Conservation (phyloP, 2,797 vertebrate genomes). For the Sebastes umbrosus region DNA sequence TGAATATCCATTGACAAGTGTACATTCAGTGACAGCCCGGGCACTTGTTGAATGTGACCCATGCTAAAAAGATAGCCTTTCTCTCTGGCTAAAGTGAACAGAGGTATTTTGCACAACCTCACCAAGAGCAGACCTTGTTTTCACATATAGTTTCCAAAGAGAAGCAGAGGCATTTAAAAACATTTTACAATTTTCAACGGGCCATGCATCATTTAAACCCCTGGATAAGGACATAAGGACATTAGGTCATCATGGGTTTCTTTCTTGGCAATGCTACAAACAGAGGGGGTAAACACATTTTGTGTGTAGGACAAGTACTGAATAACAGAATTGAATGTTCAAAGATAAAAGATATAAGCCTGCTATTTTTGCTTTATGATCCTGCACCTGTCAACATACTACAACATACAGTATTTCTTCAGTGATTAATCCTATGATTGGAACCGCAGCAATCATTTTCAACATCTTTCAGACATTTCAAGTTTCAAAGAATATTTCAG, state of each 20-base stretch:
- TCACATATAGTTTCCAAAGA: conserved; percentile 12
- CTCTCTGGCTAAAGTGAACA: conserved; percentile 52
- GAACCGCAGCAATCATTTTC: conserved; percentile 28
- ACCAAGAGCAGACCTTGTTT: conserved; percentile 14
- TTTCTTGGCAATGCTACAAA: conserved; percentile 8
- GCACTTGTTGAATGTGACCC: conserved; percentile 69
- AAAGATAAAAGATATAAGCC: conserved; percentile 10
- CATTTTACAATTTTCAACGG: conserved; percentile 3
- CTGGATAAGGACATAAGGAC: neutral
- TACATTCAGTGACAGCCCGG: conserved; percentile 46
- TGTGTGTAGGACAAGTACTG: conserved; percentile 1
- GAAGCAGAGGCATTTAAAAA: conserved; percentile 16
- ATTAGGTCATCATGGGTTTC: neutral
- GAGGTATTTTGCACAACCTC: conserved; percentile 35
- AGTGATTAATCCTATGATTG: conserved; percentile 21
- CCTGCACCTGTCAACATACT: conserved; percentile 23
- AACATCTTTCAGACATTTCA: conserved; percentile 58
- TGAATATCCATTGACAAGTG: conserved; percentile 69
- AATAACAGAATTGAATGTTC: conserved; percentile 33
- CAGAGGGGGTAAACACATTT: conserved; percentile 9
- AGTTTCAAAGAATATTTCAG: conserved; percentile 73
- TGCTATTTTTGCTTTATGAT: conserved; percentile 1
- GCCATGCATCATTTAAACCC: conserved; percentile 20
- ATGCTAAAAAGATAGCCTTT: conserved; percentile 67
- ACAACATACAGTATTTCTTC: conserved; percentile 23